A percentile compares a stretch with the other conserved stretches of the same genome.
Evolutionary conservation across 2,113 vertebrate genomes (phyloP).

Genomic region (Rallus limicola): DNA sequence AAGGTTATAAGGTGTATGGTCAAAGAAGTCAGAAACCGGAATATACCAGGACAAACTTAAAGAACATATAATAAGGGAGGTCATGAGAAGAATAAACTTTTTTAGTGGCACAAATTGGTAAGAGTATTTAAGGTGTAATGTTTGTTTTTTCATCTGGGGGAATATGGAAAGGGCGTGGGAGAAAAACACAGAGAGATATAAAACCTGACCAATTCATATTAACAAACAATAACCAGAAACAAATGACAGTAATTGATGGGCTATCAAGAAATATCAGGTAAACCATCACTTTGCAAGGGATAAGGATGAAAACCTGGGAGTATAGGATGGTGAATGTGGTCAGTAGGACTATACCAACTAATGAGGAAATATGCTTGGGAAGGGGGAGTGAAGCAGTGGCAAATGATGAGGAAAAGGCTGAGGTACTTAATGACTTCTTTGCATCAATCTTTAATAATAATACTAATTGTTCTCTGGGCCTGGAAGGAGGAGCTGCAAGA

Average conservation of each 20-base stretch:
- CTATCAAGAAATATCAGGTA: background rate
- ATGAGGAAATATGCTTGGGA: background rate
- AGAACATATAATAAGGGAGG: background rate
- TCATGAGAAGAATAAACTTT: background rate
- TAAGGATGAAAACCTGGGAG: background rate
- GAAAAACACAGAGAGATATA: background rate
- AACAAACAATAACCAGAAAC: background rate
- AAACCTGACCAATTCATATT: background rate
- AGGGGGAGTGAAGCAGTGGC: too few species aligned
- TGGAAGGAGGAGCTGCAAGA: too few species aligned
- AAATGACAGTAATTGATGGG: background rate
- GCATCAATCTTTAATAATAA: too few species aligned
- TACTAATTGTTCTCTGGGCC: too few species aligned
- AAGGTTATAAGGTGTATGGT: background rate
- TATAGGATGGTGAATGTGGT: background rate
- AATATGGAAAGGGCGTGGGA: background rate
- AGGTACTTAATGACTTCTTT: too few species aligned
- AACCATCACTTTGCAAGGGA: rapidly evolving
- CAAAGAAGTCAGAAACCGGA: background rate
- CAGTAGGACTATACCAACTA: background rate
- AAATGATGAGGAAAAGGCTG: too few species aligned
- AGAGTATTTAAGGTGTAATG: background rate
- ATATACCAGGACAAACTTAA: background rate
- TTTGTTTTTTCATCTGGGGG: background rate
- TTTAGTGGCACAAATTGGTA: background rate